Evolutionary conservation across 2,797 vertebrate genomes (phyloP), one percentile per base, ranked within the genome.

Genomic region (Melanotaenia parkinsoni): DNA sequence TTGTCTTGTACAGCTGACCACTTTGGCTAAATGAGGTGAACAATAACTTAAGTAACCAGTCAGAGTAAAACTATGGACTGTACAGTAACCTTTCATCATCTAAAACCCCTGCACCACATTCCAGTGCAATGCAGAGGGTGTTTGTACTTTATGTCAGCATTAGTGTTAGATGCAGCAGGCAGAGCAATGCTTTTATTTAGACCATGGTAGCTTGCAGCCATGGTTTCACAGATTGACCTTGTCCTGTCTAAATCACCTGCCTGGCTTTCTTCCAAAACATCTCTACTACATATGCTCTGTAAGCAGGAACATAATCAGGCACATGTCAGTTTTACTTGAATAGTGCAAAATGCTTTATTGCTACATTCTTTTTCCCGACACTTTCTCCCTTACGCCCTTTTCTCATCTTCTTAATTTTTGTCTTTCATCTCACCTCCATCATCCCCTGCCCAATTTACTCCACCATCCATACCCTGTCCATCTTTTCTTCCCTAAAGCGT

Each of bases 241-340:
- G 85, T 87, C 76, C 82, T 67, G 73, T 77, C 84, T 88, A 77
- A 87, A 81, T 90, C 88, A 91, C 82, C 87, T 90, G 77, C 71
- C 61, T 82, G 87, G 82, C 79, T 14, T 28, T 67, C 53, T 76
- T 87, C 14, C 89, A 89, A 86, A 38, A 69, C 53, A 59, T 35
- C 77, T 81, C 74, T 72, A 77, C 76, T 74, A 43, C 82, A 79
- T 72, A 83, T 82, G 88, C 83, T 84, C 78, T 72, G 59, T 83
- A 79, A 76, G 84, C 85, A 86, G 72, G 80, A 66, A 76, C 54
- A 65, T 66, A 63, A 79, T 83, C 69, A 79, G 59, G 47, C 63
- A 54, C 47, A 47, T 67, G 63, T 38, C 45, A 37, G 35, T 40
- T 40, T 40, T 40, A 11, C 38, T 40, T 40, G 4, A 43, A 43